Percentiles rank a stretch among this genome's conserved stretches.
Conservation (phyloP, 1,140 invertebrate genomes). For the Drosophila nannoptera region DNA sequence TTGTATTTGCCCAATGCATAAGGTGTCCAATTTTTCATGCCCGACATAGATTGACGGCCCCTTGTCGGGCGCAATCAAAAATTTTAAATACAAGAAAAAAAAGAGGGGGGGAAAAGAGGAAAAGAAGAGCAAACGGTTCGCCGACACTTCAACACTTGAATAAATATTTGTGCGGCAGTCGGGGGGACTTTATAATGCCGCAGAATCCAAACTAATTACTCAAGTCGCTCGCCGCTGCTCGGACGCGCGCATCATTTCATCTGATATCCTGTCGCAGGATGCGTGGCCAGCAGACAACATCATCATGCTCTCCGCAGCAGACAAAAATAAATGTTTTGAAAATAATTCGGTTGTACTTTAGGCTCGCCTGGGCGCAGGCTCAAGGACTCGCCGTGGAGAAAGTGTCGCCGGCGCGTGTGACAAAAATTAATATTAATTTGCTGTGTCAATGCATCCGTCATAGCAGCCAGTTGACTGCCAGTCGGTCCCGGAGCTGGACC, state of each 20-base stretch:
- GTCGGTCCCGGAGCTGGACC: background rate
- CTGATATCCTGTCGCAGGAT: conserved; percentile 78
- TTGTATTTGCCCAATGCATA: conserved; percentile 57
- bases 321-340: conserved; percentile 75
- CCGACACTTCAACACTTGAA: conserved; percentile 79
- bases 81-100: conserved; percentile 61
- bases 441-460: conserved; percentile 77
- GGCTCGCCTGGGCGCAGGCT: background rate
- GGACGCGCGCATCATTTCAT: conserved; percentile 75
- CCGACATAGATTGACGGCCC: conserved; percentile 63
- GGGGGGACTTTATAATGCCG: conserved; percentile 75
- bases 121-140: conserved; percentile 57
- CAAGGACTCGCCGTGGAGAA: conserved; percentile 17
- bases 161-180: conserved; percentile 74
- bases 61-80: conserved; percentile 71
- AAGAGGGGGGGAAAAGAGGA: conserved; percentile 19
- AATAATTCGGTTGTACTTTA: conserved; percentile 68
- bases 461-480: conserved; percentile 49
- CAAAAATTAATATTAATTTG: conserved; percentile 79
- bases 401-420: conserved; percentile 75
- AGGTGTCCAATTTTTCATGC: conserved; percentile 78
- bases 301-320: conserved; percentile 40
- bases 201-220: conserved; percentile 78
- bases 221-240: conserved; percentile 54
- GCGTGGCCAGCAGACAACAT: conserved; percentile 44